A percentile compares a stretch with the other conserved stretches of the same genome.
Evolutionary conservation across 2,113 vertebrate species (phyloP).

Genomic region (Sinosuthora webbiana): DNA sequence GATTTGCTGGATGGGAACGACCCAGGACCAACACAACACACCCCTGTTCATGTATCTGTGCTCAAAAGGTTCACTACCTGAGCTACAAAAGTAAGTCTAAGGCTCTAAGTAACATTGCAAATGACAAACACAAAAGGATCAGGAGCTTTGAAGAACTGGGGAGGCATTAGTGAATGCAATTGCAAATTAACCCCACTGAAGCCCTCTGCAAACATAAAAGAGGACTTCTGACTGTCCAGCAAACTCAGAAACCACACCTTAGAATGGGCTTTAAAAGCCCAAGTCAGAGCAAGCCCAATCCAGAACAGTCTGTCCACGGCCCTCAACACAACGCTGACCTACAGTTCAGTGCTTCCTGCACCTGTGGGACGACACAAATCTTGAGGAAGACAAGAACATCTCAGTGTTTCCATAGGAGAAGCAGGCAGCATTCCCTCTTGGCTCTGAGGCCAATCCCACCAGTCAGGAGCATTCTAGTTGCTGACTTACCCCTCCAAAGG

Average conservation of each 20-base stretch:
- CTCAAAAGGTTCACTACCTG: neutral
- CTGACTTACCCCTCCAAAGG: neutral
- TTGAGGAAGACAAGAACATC: neutral
- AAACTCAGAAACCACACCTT: neutral
- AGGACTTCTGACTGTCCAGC: neutral
- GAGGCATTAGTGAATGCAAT: neutral
- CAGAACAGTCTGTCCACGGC: neutral
- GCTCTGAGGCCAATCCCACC: neutral
- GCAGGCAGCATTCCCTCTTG: neutral
- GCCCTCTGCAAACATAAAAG: neutral
- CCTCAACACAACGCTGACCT: neutral
- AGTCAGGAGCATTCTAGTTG: neutral
- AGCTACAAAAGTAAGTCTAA: neutral
- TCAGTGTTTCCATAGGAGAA: fast-evolving
- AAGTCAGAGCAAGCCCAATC: neutral
- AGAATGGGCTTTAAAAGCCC: neutral
- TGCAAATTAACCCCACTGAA: neutral
- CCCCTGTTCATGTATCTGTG: fast-evolving
- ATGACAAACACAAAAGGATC: neutral
- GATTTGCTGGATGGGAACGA: neutral
- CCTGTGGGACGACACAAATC: neutral
- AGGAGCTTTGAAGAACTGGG: neutral
- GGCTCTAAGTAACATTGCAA: neutral
- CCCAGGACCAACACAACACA: neutral
- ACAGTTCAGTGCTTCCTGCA: neutral